Percentiles rank a stretch among this genome's conserved stretches.
These are phyloP conservation scores for Cataglyphis livida DNA, from an alignment of 2,888 invertebrate genomes.

Conservation along the genomic window DNA sequence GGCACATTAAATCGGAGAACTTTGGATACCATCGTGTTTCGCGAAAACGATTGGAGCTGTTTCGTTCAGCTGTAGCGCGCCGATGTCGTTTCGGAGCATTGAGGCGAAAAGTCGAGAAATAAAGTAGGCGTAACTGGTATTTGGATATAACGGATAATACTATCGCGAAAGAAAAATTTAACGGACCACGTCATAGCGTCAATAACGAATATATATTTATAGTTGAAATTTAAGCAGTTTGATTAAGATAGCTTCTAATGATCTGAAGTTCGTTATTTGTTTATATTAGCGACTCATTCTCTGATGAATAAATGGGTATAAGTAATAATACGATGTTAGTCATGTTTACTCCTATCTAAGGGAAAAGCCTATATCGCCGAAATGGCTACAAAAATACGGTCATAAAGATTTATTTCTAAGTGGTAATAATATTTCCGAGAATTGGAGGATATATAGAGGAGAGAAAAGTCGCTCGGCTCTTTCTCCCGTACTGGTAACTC, in stretches of 20 bases:
- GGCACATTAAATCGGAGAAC: constrained; percentile 62
- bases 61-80: constrained; percentile 44
- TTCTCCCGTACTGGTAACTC: constrained; percentile 21
- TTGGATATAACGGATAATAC: background rate
- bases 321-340: background rate
- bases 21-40: constrained; percentile 62
- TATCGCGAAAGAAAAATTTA: constrained; percentile 1
- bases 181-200: background rate
- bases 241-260: background rate
- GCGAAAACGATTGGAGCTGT: constrained; percentile 41
- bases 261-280: background rate
- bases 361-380: background rate
- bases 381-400: constrained; percentile 11
- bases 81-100: constrained; percentile 36
- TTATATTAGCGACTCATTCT: background rate
- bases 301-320: background rate
- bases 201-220: background rate
- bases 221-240: background rate
- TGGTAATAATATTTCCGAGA: constrained; percentile 29
- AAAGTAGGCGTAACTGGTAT: constrained; percentile 33
- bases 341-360: background rate
- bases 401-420: constrained; percentile 31
- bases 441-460: background rate
- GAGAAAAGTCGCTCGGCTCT: background rate
- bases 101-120: constrained; percentile 45